Evolutionary conservation across 2,888 invertebrate species (phyloP).

Genomic region (Elaeidobius kamerunicus): DNA sequence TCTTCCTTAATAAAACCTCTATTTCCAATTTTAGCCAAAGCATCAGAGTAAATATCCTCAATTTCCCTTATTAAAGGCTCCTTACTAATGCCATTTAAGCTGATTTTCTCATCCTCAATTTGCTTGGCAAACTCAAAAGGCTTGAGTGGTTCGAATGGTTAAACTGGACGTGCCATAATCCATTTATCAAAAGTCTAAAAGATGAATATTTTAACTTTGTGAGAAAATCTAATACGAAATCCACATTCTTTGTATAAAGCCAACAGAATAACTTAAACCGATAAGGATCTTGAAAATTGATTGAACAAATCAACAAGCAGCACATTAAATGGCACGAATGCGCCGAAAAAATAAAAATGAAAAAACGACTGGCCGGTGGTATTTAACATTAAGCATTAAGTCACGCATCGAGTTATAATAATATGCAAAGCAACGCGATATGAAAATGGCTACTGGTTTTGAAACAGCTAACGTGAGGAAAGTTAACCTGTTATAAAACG

Average conservation of each 20-base stretch:
- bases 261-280: no score
- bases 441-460: constrained; percentile 34
- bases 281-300: constrained; percentile 4
- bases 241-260: no score
- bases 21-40: constrained; percentile 23
- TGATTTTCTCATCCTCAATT: constrained; percentile 32
- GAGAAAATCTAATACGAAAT: no score
- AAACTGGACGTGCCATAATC: no score
- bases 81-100: constrained; percentile 18
- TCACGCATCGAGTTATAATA: constrained; percentile 26
- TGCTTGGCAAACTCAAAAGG: constrained; percentile 45
- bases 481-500: constrained; percentile 22
- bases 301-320: constrained; percentile 3
- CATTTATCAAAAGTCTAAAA: no score
- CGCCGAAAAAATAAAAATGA: constrained; percentile 5
- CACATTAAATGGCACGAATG: constrained; percentile 9
- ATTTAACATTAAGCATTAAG: constrained; percentile 24
- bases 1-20: constrained; percentile 11
- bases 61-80: constrained; percentile 32
- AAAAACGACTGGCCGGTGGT: no score
- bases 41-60: constrained; percentile 26
- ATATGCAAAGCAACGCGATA: constrained; percentile 29
- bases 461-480: constrained; percentile 30
- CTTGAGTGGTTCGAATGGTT: constrained; percentile 45
- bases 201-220: no score